Evolutionary conservation across 1,140 invertebrate species (phyloP).

Genomic region (Acromyrmex charruanus): DNA sequence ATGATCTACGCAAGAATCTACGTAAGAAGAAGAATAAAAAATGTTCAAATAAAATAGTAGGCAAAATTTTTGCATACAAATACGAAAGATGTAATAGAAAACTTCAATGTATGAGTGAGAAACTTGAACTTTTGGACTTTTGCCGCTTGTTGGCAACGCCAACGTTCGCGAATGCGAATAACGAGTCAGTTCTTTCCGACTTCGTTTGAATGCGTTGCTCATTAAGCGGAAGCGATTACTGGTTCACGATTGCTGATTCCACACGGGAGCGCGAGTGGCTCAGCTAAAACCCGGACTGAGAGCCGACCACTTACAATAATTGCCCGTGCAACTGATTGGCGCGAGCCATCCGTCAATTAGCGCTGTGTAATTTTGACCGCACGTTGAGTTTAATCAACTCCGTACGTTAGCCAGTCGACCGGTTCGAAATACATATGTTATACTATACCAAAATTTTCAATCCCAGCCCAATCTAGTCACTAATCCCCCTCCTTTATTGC

Average conservation of each 20-base stretch:
- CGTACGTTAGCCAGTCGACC: constrained; percentile 65
- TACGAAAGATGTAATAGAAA: neutral
- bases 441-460: constrained; percentile 36
- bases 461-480: too few relatives aligned
- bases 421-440: constrained; percentile 46
- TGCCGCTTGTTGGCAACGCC: neutral
- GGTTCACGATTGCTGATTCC: constrained; percentile 45
- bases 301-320: constrained; percentile 73
- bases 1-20: neutral
- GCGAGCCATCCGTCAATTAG: constrained; percentile 76
- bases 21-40: neutral
- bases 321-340: constrained; percentile 73
- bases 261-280: constrained; percentile 47
- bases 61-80: constrained; percentile 11
- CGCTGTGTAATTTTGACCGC: constrained; percentile 73
- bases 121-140: constrained; percentile 15
- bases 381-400: constrained; percentile 78
- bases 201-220: constrained; percentile 62
- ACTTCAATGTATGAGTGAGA: neutral
- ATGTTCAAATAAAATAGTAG: neutral
- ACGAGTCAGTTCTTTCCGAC: constrained; percentile 50
- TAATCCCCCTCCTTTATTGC: constrained; percentile 45
- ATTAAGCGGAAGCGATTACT: constrained; percentile 67
- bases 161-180: constrained; percentile 12
- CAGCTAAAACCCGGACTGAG: constrained; percentile 49